These are phyloP conservation scores for Micromys minutus DNA, from an alignment of 2,113 vertebrate species.

Conservation along the genomic window DNA sequence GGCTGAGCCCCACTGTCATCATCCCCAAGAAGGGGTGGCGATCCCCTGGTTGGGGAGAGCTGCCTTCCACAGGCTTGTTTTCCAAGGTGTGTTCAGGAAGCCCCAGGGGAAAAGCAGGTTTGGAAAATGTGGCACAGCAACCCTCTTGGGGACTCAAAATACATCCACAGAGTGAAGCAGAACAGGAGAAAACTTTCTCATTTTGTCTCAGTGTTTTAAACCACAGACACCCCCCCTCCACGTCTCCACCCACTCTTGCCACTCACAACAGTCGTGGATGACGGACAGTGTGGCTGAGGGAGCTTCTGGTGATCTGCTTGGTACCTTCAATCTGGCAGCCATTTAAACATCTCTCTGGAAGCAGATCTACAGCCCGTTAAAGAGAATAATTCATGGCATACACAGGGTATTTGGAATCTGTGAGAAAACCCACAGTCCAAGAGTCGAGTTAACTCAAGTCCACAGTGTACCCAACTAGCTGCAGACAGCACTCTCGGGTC, in stretches of 20 bases:
- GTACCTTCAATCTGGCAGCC: not conserved
- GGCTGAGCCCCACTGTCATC: not conserved
- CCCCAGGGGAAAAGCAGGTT: not conserved
- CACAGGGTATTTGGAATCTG: constrained; percentile 47
- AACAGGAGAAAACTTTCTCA: constrained; percentile 4
- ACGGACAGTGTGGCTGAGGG: not conserved
- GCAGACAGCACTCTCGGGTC: constrained; percentile 68
- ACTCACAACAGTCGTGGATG: not conserved
- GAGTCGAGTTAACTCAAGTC: constrained; percentile 57
- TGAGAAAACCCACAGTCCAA: constrained; percentile 72
- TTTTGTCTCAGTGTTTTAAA: not conserved
- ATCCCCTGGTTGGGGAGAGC: not conserved
- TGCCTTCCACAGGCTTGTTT: not conserved
- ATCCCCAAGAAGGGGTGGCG: not conserved
- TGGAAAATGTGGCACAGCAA: not conserved
- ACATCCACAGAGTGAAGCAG: not conserved
- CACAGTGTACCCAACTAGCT: constrained; percentile 50
- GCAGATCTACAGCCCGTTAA: not conserved
- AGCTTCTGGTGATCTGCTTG: not conserved
- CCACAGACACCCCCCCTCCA: not conserved
- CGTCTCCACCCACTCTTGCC: no score
- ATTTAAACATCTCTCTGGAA: constrained; percentile 11
- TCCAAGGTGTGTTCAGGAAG: not conserved
- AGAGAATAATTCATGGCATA: constrained; percentile 35
- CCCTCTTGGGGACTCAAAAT: not conserved